These are phyloP conservation scores for Petrolisthes cinctipes DNA, from an alignment of 2,888 invertebrate genomes.

Conservation along the genomic window DNA sequence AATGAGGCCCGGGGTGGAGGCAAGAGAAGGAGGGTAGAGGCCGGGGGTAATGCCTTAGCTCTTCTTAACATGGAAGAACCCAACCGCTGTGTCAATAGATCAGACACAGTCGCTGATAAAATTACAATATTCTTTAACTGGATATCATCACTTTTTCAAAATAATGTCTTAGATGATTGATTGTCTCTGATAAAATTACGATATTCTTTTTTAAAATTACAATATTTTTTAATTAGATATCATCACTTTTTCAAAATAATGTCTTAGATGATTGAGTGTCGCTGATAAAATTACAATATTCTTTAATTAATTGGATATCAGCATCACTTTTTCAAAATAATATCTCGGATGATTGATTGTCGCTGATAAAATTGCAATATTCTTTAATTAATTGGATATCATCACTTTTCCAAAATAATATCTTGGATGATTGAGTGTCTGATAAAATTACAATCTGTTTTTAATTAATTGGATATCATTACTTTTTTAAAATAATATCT, in stretches of 20 bases:
- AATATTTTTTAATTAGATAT: too few species aligned
- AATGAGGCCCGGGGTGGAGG: not conserved
- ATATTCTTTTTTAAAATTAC: too few species aligned
- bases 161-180: conserved; percentile 29
- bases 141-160: conserved; percentile 45
- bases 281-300: conserved; percentile 39
- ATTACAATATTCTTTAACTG: conserved; percentile 39
- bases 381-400: too few species aligned
- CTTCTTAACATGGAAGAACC: conserved; percentile 34
- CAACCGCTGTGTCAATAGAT: conserved; percentile 20
- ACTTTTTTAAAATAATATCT: conserved; percentile 29
- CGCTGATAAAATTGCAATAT: too few species aligned
- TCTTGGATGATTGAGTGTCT: not conserved
- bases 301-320: too few species aligned
- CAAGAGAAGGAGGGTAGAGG: not conserved
- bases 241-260: too few species aligned
- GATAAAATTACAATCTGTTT: conserved; percentile 39
- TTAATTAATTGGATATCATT: too few species aligned
- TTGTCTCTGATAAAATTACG: too few species aligned
- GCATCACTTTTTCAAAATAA: conserved; percentile 40
- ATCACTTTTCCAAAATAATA: too few species aligned
- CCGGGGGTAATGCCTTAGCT: conserved; percentile 27
- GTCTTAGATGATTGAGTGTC: not conserved
- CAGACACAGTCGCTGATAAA: conserved; percentile 34
- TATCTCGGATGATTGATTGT: too few species aligned